Evolutionary conservation across 2,888 invertebrate genomes (phyloP).

Genomic region (Emmelina monodactyla): DNA sequence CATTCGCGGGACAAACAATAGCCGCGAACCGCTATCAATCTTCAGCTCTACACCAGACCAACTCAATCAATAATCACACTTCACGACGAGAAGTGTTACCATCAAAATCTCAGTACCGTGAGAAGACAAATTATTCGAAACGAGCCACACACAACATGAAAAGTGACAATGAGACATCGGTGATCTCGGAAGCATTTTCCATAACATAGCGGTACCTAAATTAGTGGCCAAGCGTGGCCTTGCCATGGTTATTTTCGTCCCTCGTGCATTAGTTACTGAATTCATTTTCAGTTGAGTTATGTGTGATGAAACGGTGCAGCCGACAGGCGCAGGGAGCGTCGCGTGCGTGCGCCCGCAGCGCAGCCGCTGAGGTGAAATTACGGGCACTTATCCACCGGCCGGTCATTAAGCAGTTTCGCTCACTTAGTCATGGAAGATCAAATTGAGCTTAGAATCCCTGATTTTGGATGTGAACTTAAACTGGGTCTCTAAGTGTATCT

Average conservation of each 20-base stretch:
- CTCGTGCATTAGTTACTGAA: no score
- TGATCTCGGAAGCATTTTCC: conserved; percentile 42
- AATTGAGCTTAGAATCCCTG: no score
- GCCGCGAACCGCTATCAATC: conserved; percentile 56
- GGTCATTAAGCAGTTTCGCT: conserved; percentile 39
- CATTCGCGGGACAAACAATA: conserved; percentile 50
- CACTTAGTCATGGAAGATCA: conserved; percentile 32
- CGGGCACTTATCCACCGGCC: conserved; percentile 43
- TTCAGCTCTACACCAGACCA: conserved; percentile 13
- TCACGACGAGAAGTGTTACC: no score
- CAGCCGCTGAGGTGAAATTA: conserved; percentile 53
- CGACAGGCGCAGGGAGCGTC: conserved; percentile 35
- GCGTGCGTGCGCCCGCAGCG: conserved; percentile 53
- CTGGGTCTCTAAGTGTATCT: no score
- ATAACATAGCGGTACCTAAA: conserved; percentile 45
- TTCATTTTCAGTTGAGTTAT: no score
- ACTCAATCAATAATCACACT: no score
- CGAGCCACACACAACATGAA: conserved; percentile 13
- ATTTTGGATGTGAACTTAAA: no score
- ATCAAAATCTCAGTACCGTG: no score
- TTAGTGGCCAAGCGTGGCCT: no score
- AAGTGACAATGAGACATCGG: conserved; percentile 24
- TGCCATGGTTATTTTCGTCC: no score
- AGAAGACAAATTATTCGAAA: no score
- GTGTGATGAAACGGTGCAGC: no score